Evolutionary conservation across 2,113 vertebrate genomes (phyloP), one percentile per base, ranked within the genome.

Genomic region (Mobula hypostoma): DNA sequence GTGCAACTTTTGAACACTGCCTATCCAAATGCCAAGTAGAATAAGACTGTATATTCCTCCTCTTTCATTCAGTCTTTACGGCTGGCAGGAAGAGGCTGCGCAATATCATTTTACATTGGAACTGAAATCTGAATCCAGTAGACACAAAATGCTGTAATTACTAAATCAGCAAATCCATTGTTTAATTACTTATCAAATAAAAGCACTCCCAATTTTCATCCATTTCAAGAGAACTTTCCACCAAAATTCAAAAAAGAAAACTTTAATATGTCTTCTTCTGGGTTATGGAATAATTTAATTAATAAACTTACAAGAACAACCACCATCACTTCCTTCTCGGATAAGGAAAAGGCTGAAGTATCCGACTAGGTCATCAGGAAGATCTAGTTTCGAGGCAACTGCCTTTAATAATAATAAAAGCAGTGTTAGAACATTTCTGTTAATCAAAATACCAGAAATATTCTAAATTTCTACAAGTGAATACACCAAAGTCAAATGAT

Each of bases 261-360:
- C 32, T 80, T 83, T 48, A 7, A 6, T 24, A 9, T 7, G 15
- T 19, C 40, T 83, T 83, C 7, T 56, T 85, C 58, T 24, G 56
- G 6, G 15, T n/a, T 88, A 66, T 88, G 58, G 61, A 12, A 29
- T 8, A 93, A 93, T 74, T 74, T 93, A 76, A 14, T 76, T 24
- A 36, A 63, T 27, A 96, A 94, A 98, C 98, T 98, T 96, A 99
- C 99, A 99, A 58, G 98, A 99, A 95, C 98, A 98, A 80, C 97
- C 97, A 94, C 98, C 98, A 0, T 99, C 98, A 95, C 96, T 97
- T 76, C 97, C 96, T 95, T 99, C 97, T 82, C 98, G 97, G 94
- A 99, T 97, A 63, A 99, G 97, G 94, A 99, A 99, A 83, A 99
- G 98, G 94, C 98, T 99, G 95, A 99, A 99, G 95, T 99, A 99